phyloP scores from a whole-genome alignment of 64 coral and sea anemone genomes.

The Catalaphyllia jardinei region DNA sequence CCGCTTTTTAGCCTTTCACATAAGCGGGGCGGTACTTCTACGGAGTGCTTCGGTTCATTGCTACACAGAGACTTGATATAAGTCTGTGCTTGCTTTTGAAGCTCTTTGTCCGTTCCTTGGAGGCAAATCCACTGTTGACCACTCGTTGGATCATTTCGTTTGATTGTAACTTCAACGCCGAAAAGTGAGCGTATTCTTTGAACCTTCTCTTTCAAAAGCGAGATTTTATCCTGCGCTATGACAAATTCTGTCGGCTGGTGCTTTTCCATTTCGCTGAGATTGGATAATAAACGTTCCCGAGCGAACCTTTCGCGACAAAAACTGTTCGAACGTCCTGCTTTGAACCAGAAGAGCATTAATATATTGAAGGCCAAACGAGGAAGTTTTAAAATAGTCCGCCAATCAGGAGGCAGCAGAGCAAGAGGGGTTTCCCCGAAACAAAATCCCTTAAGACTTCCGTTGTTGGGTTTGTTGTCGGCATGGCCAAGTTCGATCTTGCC shows the following conservation, averaged over 20 bases:
- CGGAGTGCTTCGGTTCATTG: neutral
- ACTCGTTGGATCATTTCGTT: neutral
- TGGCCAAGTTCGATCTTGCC: neutral
- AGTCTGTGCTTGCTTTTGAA: conserved; percentile 1
- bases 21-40: neutral
- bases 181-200: conserved; percentile 6
- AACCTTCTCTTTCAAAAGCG: conserved; percentile 19
- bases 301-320: neutral
- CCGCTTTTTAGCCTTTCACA: conserved; percentile 23
- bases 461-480: neutral
- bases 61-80: conserved; percentile 24
- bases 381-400: conserved; percentile 13
- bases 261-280: neutral
- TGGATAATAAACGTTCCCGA: neutral
- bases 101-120: neutral
- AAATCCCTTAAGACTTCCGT: conserved; percentile 25
- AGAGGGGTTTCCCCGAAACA: conserved; percentile 24
- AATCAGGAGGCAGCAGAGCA: neutral
- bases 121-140: conserved; percentile 27
- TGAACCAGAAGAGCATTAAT: neutral
- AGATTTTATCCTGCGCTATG: neutral
- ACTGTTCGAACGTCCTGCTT: neutral
- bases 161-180: neutral
- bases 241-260: conserved; percentile 21
- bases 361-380: neutral